phyloP scores from a whole-genome alignment of 2,888 invertebrate genomes.

The Microchrysa polita region DNA sequence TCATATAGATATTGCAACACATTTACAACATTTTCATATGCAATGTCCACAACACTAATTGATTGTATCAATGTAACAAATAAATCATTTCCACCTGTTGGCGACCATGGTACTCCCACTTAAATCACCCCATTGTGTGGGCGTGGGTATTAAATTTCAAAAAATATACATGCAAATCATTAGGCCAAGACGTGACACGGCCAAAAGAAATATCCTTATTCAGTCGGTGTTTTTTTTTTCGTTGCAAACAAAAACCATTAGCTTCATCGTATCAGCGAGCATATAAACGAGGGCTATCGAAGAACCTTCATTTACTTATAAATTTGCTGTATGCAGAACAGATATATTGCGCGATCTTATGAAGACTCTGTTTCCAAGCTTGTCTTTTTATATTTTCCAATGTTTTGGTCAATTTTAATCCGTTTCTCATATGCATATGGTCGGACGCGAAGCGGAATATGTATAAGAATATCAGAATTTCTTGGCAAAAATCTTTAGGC shows the following conservation, averaged over 20 bases:
- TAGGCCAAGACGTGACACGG: slow-evolving; percentile 15
- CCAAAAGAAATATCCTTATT: slow-evolving; percentile 36
- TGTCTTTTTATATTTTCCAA: slow-evolving; percentile 15
- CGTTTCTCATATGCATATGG: slow-evolving; percentile 42
- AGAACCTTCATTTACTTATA: slow-evolving; percentile 11
- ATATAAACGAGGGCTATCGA: slow-evolving; percentile 5
- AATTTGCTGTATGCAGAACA: neutral
- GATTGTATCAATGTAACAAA: slow-evolving; percentile 23
- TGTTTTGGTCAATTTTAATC: slow-evolving; percentile 32
- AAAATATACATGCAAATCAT: slow-evolving; percentile 35
- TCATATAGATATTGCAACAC: no score
- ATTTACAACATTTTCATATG: no score
- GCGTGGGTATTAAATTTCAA: slow-evolving; percentile 33
- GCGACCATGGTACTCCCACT: slow-evolving; percentile 2
- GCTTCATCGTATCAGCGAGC: neutral
- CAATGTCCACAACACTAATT: slow-evolving; percentile 23
- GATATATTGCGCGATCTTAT: neutral
- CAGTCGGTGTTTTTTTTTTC: neutral
- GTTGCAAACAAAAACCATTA: slow-evolving; percentile 37
- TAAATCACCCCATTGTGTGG: slow-evolving; percentile 7
- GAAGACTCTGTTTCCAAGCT: no score
- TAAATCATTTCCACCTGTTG: slow-evolving; percentile 38
- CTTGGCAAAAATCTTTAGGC: slow-evolving; percentile 42
- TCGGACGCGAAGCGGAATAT: slow-evolving; percentile 24
- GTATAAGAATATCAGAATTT: slow-evolving; percentile 39